Evolutionary conservation across 2,888 invertebrate species (phyloP), one percentile per base, ranked within the genome.

Genomic region (Rhabditoides inermis): DNA sequence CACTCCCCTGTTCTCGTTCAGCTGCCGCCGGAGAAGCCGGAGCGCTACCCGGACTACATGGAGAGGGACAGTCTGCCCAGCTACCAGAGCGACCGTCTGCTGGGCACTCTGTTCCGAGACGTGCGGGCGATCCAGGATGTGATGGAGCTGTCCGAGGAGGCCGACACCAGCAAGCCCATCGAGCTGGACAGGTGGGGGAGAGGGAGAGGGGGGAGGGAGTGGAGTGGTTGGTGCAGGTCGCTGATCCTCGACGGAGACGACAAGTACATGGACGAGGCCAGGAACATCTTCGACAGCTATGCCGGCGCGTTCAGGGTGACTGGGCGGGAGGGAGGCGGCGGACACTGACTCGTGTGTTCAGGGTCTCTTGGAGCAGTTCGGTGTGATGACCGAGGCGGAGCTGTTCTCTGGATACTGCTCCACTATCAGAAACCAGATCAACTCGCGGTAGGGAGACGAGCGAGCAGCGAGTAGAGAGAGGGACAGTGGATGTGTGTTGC

Each of bases 91-190:
- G 45, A 51, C 0, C 63, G 67, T 15, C 55, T 73, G 25, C 61
- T 74, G 27, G 76, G 77, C 25, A 58, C 70, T 39, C 60, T 77
- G 22, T 76, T 64, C 60, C 71, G 77, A 55, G 67, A 56, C 30
- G 60, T 58, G 51, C 66, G 65, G 30, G 47, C 51, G 12, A 53
- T 68, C 27, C 57, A 67, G 20, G 60, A 67, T 20, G 63, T 64
- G 5, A 52, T 70, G 18, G 52, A 55, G 20, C 41, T 61, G 5
- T 56, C 65, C 2, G 66, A 64, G 51, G 60, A 59, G 27, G 35
- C 47, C 6, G 60, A 60, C 30, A n/a, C n/a, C n/a, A n/a, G n/a
- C n/a, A n/a, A n/a, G n/a, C 4, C 39, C 39, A 23, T 46, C 12
- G 20, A 44, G n/a, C 5, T 46, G 23, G 60, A 60, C 40, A 27